Evolutionary conservation across 2,113 vertebrate genomes (phyloP).

Genomic region (Gymnorhina tibicen): DNA sequence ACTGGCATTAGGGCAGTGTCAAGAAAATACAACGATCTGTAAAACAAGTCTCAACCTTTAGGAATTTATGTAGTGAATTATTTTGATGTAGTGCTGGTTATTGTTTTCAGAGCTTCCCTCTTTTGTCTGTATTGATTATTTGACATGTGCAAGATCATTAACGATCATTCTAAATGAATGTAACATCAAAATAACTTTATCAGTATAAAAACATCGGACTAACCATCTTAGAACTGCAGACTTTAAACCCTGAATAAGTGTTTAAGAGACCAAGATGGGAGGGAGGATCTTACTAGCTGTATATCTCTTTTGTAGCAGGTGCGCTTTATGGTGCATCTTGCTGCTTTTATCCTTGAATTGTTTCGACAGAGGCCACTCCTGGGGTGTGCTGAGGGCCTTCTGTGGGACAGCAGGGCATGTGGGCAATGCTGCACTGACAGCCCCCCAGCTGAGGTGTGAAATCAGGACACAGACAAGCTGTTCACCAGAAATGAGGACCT

Average conservation of each 20-base stretch:
- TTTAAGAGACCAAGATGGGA: not conserved
- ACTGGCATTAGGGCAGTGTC: not conserved
- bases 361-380: not conserved
- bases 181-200: not conserved
- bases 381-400: not conserved
- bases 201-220: not conserved
- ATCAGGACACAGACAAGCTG: not conserved
- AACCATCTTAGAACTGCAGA: not conserved
- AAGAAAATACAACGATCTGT: not conserved
- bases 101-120: not conserved
- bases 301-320: not conserved
- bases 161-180: not conserved
- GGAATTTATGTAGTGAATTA: not conserved
- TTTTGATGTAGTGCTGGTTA: not conserved
- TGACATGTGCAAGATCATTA: not conserved
- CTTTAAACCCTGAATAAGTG: not conserved
- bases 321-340: not conserved
- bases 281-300: not conserved
- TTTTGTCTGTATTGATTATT: conserved; percentile 18
- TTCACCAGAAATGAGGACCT: not conserved
- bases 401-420: not conserved
- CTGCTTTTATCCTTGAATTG: not conserved
- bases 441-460: not conserved
- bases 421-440: not conserved
- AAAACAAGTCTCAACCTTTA: not conserved